Conservation (phyloP, 1,140 invertebrate species). For the Zaprionus kolodkinae region DNA sequence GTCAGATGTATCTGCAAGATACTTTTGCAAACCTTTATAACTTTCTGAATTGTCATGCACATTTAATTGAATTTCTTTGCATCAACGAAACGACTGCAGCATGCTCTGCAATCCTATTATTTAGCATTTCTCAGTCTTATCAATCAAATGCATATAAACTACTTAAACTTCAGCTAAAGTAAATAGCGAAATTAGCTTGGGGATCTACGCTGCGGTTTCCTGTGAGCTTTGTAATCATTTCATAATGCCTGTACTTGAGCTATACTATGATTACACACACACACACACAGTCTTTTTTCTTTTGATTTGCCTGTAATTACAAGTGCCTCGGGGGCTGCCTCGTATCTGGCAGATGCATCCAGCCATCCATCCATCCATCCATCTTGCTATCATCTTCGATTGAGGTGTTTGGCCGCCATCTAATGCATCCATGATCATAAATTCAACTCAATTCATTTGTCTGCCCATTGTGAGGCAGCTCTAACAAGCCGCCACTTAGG, state of each 20-base stretch:
- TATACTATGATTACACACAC: background rate
- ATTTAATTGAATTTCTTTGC: background rate
- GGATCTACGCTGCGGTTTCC: background rate
- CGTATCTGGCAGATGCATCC: constrained; percentile 4
- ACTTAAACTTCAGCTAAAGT: background rate
- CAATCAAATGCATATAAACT: no score
- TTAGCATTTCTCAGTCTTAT: no score
- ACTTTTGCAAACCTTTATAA: background rate
- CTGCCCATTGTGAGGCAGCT: constrained; percentile 36
- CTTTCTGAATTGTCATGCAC: background rate
- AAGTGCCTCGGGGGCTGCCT: background rate
- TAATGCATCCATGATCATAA: constrained; percentile 47
- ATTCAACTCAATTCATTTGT: constrained; percentile 49
- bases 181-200: background rate
- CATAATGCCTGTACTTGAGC: background rate
- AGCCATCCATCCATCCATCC: no score
- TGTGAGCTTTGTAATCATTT: background rate
- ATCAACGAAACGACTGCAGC: background rate
- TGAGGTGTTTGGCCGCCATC: constrained; percentile 26
- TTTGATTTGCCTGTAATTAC: background rate
- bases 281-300: background rate
- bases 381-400: constrained; percentile 7
- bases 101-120: no score
- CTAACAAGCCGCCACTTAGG: constrained; percentile 49
- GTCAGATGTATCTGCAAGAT: background rate